Base-by-base conservation (phyloP, 1,140 invertebrate species). In the Rhopalosiphum padi region DNA sequence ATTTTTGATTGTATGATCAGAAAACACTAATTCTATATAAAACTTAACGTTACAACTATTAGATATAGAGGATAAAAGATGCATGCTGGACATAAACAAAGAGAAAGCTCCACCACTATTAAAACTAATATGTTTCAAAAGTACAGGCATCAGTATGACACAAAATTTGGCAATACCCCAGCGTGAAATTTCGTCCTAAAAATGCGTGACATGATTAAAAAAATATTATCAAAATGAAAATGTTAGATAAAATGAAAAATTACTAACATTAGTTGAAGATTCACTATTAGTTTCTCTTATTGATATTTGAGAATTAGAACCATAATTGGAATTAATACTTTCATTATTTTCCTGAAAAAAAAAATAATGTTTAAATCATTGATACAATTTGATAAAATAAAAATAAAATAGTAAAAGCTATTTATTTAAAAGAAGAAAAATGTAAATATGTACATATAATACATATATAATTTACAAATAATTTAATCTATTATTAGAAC, bases 131-230 rank as follows among this genome's bases (percentile, higher is more conserved):
- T 93, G 82, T 86, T 93, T 93, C 4, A 93, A 30, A 55, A 86
- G 3, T 2, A 35, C 15, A 30, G 91, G 82, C 91, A 93, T 93
- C 37, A 93, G 8, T 53, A 51, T 55, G 51, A 86, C 68, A 93
- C 91, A 93, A 93, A 93, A 53, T 86, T 86, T 82, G 0, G 35
- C 91, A 86, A 93, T 93, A 55, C 91, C 82, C 91, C 91, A 91
- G 1, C n/a, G 68, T 48, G 43, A 93, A 86, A 41, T 55, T 86
- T 86, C 46, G n/a, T 93, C 35, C 91, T 93, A 55, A 53, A 93
- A 55, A 51, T 23, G 25, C n/a, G 2, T 25, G 43, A 30, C 37
- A 60, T 8, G 15, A 35, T 88, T 51, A n/a, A 88, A 5, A 21
- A 88, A 46, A 18, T 48, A 46, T 11, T 46, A 46, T 46, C 1